A percentile compares a stretch with the other conserved stretches of the same genome.
These are phyloP conservation scores for Zele albiditarsus DNA, from an alignment of 2,888 invertebrate genomes.

Conservation along the genomic window DNA sequence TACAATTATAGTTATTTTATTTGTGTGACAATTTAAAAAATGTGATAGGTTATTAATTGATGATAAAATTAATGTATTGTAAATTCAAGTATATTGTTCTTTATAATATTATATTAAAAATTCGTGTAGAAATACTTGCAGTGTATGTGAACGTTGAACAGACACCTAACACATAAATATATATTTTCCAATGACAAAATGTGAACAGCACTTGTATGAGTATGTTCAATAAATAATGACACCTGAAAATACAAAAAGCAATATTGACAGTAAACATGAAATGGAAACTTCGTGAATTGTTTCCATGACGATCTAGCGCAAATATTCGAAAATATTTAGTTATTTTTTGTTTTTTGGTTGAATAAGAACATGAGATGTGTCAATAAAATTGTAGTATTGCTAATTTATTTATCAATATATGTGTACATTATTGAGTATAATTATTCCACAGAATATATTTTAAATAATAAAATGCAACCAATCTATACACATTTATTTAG, in stretches of 20 bases:
- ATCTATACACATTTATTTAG: not conserved
- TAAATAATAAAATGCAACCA: too few relatives aligned
- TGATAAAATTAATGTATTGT: too few relatives aligned
- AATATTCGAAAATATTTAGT: not conserved
- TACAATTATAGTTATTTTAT: too few relatives aligned
- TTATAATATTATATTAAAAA: too few relatives aligned
- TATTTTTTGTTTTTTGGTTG: not conserved
- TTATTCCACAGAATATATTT: too few relatives aligned
- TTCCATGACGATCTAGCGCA: not conserved
- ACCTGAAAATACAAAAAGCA: not conserved
- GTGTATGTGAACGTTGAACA: not conserved
- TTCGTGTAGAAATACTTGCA: too few relatives aligned
- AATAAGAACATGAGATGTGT: not conserved
- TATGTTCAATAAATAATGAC: not conserved
- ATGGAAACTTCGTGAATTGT: not conserved
- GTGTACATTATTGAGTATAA: not conserved
- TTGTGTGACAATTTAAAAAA: too few relatives aligned
- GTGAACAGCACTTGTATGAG: not conserved
- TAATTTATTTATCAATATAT: conserved; percentile 1
- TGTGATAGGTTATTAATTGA: too few relatives aligned
- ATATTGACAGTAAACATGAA: conserved; percentile 5
- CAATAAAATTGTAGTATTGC: not conserved
- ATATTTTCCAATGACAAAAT: not conserved
- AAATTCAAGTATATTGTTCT: too few relatives aligned
- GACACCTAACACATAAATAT: too few relatives aligned